Base-by-base conservation (phyloP, 2,797 vertebrate species). In the Pangasius sanitwongsei region DNA sequence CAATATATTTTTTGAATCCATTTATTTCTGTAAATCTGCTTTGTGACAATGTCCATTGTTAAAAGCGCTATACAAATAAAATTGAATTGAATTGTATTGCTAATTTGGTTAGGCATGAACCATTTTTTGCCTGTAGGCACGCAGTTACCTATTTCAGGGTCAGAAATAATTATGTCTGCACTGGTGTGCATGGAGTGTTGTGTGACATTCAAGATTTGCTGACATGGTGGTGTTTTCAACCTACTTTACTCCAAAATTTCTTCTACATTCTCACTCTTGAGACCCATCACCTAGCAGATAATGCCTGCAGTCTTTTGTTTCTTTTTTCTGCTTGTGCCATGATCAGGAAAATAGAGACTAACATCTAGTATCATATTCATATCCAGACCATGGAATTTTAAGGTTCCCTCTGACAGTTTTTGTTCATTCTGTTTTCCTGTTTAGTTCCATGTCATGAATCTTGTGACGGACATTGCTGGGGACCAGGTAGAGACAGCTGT, bases 381-480 rank as follows among this genome's bases (percentile, higher is more conserved):
- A n/a, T 81, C 16, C 20, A 23, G 50, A 57, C 15, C n/a, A 37
- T 37, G 31, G 20, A 6, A 44, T 63, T 67, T 48, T 50, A 50
- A 20, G 7, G 4, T 69, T 84, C 16, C 9, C 1, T 44, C 25
- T 63, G 15, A 18, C 41, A 67, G 31, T 34, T 63, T 88, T 80
- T 57, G 7, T 44, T 63, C 8, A 41, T 88, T 15, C 55, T 87
- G 0, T n/a, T 78, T 87, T 87, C 80, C 78, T 89, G 25, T 90
- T 67, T 84, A 99, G 98, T 94, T 87, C 92, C 94, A 0, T 99
- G 98, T 93, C 90, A 97, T n/a, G 81, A 94, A 86, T 93, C 83
- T 57, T 99, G 98, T 91, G 93, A 94, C 0, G 93, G 93, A 0
- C 92, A 93, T 8, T 99, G 98, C 92, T 99, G 98, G 98, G 97